Conservation (phyloP, 2,888 invertebrate species). For the Sarcophaga variegata region DNA sequence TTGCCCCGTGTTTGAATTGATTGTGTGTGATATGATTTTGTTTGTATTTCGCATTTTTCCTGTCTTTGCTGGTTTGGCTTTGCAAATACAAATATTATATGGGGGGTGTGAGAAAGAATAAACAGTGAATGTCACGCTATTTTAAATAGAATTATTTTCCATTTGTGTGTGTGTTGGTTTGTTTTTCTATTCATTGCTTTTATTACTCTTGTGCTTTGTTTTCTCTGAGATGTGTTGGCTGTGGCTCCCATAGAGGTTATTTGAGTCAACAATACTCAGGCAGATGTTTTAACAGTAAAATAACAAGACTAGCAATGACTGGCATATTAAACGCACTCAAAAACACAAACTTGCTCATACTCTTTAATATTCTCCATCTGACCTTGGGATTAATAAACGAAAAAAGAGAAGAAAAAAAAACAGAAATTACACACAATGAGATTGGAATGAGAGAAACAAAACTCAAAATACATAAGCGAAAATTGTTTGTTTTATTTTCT, state of each 20-base stretch:
- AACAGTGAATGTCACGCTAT: slow-evolving; percentile 20
- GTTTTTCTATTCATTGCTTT: background rate
- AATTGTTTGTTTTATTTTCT: background rate
- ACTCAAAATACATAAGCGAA: background rate
- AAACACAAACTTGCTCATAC: background rate
- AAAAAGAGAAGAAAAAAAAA: background rate
- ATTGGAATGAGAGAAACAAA: background rate
- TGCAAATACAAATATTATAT: background rate
- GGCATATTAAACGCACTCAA: background rate
- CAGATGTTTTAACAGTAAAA: background rate
- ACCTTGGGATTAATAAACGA: slow-evolving; percentile 16
- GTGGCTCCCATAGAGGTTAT: background rate
- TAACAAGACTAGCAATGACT: background rate
- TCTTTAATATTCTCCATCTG: background rate
- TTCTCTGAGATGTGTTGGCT: background rate
- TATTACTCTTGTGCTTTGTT: background rate
- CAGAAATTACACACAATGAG: background rate
- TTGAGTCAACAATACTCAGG: background rate
- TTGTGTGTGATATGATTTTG: background rate
- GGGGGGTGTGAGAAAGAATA: background rate
- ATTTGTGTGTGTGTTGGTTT: slow-evolving; percentile 3
- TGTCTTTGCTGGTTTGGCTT: background rate
- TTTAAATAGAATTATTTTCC: slow-evolving; percentile 4
- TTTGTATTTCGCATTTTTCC: background rate
- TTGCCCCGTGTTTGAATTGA: no score